phyloP scores from a whole-genome alignment of 1,140 invertebrate genomes.

The Drosophila fuyamai region DNA sequence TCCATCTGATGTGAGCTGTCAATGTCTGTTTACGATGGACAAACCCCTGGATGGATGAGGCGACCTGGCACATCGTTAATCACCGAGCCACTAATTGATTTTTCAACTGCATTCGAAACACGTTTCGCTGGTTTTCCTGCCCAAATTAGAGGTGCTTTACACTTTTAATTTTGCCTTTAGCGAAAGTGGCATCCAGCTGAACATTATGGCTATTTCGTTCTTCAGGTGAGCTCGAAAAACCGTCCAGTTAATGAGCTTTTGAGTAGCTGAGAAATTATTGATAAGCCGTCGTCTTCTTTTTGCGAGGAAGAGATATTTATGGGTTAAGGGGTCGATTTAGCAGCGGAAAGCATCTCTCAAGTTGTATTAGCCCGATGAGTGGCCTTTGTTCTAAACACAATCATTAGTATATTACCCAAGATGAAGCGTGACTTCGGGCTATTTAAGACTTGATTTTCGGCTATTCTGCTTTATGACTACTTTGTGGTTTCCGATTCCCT shows the following conservation, averaged over 20 bases:
- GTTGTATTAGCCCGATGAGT: slow-evolving; percentile 23
- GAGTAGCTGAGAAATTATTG: slow-evolving; percentile 75
- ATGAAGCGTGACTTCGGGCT: slow-evolving; percentile 41
- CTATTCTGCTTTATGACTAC: slow-evolving; percentile 17
- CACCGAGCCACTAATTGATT: slow-evolving; percentile 71
- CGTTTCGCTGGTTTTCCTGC: slow-evolving; percentile 31
- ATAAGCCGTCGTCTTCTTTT: slow-evolving; percentile 33
- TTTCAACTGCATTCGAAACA: slow-evolving; percentile 52
- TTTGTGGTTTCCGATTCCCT: slow-evolving; percentile 36
- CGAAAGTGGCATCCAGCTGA: slow-evolving; percentile 58
- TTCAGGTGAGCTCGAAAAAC: slow-evolving; percentile 22
- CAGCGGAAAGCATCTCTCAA: slow-evolving; percentile 25
- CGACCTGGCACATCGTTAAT: slow-evolving; percentile 67
- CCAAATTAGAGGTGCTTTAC: slow-evolving; percentile 64
- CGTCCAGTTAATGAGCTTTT: slow-evolving; percentile 64
- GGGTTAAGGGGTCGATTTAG: slow-evolving; percentile 51
- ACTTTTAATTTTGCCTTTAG: slow-evolving; percentile 74
- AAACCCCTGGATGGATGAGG: slow-evolving; percentile 21
- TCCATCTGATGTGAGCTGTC: slow-evolving; percentile 61
- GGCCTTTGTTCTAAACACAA: slow-evolving; percentile 33
- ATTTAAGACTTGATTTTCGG: slow-evolving; percentile 53
- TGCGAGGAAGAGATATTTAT: slow-evolving; percentile 35
- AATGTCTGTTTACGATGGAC: slow-evolving; percentile 56
- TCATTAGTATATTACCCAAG: slow-evolving; percentile 44
- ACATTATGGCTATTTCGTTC: slow-evolving; percentile 33